Evolutionary conservation across 1,140 invertebrate genomes (phyloP), one percentile per base, ranked within the genome.

Genomic region (Trachelipus rathkii): DNA sequence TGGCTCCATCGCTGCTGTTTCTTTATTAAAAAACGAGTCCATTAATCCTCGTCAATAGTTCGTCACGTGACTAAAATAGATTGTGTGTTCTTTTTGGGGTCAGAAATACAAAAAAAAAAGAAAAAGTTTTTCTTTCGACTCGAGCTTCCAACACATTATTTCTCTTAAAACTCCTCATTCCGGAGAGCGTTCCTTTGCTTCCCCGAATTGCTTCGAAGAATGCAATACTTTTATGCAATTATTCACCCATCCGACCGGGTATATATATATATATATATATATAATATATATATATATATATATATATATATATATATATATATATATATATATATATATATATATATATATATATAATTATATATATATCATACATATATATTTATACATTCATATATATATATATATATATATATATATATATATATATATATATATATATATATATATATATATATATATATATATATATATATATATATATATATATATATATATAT

Each of bases 41-140:
- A 60, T 60, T 60, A 60, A 60, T 60, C 50, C 50, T 60, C 50
- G 50, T 60, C 50, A 60, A 60, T 60, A 60, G 50, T 60, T 60
- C 11, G 50, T 60, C 50, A 60, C 50, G 50, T 60, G 50, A 60
- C 50, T 60, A 60, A 60, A 60, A 60, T 60, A 60, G 50, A 60
- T 60, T 60, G 1, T 60, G 11, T 13, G 50, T 60, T 60, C 19
- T 60, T 60, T 50, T 8, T 60, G 11, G 50, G 50, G 50, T 60
- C 11, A 60, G 50, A 19, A 15, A 50, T 10, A 15, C 46, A 15
- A 9, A 9, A 13, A 60, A 60, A 60, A 60, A 60, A 60, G 2
- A 60, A 1, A 13, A 2, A 1, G 11, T 60, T 60, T 60, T 60
- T 60, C 50, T 60, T 60, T 60, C 8, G 50, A 15, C 19, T 60